Conservation (phyloP, 2,888 invertebrate species). For the Venusia cambrica region DNA sequence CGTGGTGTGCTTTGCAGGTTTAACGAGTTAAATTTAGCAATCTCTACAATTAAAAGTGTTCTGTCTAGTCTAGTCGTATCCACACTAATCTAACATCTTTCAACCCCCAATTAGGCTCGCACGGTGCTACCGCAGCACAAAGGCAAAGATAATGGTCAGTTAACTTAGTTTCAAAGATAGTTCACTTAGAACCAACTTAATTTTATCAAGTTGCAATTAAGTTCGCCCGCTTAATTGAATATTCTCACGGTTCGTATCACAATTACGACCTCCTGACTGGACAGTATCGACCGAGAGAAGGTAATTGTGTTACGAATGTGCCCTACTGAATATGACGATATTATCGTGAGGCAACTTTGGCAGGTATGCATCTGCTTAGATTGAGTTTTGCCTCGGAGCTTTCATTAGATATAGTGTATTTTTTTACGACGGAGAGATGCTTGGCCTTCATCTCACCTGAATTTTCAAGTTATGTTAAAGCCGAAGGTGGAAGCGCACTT, state of each 20-base stretch:
- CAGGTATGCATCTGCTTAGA: too few species aligned
- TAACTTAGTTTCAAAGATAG: slow-evolving; percentile 79
- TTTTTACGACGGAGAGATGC: too few species aligned
- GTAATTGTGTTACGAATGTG: slow-evolving; percentile 19
- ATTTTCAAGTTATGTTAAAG: too few species aligned
- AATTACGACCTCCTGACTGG: slow-evolving; percentile 31
- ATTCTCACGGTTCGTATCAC: slow-evolving; percentile 74
- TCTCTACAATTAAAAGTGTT: too few species aligned
- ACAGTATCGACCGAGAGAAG: slow-evolving; percentile 11
- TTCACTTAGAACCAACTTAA: slow-evolving; percentile 76
- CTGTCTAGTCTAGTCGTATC: slow-evolving; percentile 40
- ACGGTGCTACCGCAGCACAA: slow-evolving; percentile 67
- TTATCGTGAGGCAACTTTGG: too few species aligned
- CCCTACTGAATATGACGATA: too few species aligned
- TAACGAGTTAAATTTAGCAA: too few species aligned
- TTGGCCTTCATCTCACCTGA: too few species aligned
- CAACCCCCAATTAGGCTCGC: slow-evolving; percentile 68
- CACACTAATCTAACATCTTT: slow-evolving; percentile 32
- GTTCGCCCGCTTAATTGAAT: slow-evolving; percentile 73
- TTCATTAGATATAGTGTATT: too few species aligned
- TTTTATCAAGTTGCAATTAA: slow-evolving; percentile 79
- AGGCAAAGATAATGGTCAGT: slow-evolving; percentile 80
- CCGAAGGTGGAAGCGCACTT: too few species aligned
- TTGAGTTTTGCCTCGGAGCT: too few species aligned
- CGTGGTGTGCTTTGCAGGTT: too few species aligned